Evolutionary conservation across 2,797 vertebrate species (phyloP).

Genomic region (Sylvilagus floridanus): DNA sequence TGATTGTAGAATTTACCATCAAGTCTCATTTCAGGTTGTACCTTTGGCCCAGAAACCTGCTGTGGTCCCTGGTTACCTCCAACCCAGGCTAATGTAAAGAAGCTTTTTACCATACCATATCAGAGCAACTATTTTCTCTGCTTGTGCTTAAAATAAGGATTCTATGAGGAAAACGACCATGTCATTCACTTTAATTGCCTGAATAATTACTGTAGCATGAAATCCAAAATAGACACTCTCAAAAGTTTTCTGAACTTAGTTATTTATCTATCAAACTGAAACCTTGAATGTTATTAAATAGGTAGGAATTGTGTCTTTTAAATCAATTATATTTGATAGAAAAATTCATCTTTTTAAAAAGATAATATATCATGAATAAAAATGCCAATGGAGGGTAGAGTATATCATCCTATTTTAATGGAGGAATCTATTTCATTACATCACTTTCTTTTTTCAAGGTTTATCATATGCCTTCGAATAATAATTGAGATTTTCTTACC

Average conservation of each 20-base stretch:
- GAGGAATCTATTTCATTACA: slow-evolving; percentile 14
- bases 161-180: not conserved
- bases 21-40: not conserved
- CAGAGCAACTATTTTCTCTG: not conserved
- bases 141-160: not conserved
- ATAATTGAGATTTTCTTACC: slow-evolving; percentile 22
- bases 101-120: not conserved
- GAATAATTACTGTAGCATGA: not conserved
- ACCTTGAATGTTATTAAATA: not conserved
- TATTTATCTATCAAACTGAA: not conserved
- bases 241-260: not conserved
- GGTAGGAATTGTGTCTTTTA: not conserved
- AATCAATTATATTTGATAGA: not conserved
- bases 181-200: not conserved
- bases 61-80: not conserved
- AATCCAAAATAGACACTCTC: not conserved
- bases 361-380: not conserved
- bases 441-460: slow-evolving; percentile 22
- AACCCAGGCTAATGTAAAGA: not conserved
- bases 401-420: slow-evolving; percentile 10
- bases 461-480: not conserved
- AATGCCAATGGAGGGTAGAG: not conserved
- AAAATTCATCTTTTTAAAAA: slow-evolving; percentile 47
- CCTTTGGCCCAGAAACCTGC: not conserved
- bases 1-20: not conserved